Conservation (phyloP, 2,797 vertebrate genomes). For the Molossus alvarezi region DNA sequence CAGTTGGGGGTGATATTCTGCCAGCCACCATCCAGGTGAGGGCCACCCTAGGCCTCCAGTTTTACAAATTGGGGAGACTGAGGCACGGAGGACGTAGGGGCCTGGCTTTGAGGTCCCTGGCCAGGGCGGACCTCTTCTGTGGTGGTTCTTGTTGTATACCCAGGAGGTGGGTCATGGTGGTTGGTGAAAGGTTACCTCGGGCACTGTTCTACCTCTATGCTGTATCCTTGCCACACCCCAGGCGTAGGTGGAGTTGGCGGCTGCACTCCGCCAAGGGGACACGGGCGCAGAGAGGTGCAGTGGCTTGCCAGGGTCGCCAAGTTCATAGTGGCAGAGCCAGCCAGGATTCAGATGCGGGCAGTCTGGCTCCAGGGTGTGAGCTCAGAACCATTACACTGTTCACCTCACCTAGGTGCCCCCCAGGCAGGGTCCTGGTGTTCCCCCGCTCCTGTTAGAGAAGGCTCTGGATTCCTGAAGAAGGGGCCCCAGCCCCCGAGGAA, state of each 20-base stretch:
- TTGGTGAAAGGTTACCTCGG: fast-evolving
- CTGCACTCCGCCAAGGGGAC: not conserved
- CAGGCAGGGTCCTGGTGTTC: not conserved
- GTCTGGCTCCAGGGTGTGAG: not conserved
- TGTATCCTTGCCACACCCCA: not conserved
- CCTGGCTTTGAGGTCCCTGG: not conserved
- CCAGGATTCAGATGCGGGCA: not conserved
- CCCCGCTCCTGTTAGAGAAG: not conserved
- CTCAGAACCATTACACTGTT: fast-evolving
- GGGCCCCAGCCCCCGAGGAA: not conserved
- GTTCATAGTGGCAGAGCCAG: not conserved
- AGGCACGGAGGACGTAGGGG: not conserved
- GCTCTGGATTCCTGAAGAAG: not conserved
- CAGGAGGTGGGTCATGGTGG: not conserved
- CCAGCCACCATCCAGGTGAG: not conserved
- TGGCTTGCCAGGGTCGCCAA: not conserved
- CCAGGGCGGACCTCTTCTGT: not conserved
- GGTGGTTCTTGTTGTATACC: not conserved
- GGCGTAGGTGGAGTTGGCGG: not conserved
- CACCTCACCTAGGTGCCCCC: not conserved
- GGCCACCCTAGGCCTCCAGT: not conserved
- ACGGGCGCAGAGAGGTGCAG: not conserved
- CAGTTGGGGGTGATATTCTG: not conserved
- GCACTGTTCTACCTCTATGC: fast-evolving
- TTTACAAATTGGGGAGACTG: not conserved